phyloP scores from a whole-genome alignment of 2,113 vertebrate species.

The Garra rufa region DNA sequence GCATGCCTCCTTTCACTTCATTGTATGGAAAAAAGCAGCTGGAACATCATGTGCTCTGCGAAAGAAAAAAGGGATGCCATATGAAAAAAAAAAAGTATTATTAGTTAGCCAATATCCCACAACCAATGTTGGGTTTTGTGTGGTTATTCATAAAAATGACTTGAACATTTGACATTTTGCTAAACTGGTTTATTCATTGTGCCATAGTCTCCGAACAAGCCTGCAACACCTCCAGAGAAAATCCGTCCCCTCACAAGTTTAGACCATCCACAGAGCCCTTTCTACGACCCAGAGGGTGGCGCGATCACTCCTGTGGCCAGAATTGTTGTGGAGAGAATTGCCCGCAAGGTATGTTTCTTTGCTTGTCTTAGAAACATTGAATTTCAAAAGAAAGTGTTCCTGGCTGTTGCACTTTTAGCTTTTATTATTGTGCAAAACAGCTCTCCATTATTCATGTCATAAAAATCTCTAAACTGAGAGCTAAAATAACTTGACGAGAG shows the following conservation, averaged over 20 bases:
- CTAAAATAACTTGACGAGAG: slow-evolving; percentile 20
- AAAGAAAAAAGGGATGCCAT: not conserved
- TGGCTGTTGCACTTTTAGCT: not conserved
- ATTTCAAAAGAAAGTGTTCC: not conserved
- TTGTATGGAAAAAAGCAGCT: not conserved
- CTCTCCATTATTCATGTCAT: slow-evolving; percentile 29
- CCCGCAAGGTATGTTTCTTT: slow-evolving; percentile 86
- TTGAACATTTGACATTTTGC: not conserved
- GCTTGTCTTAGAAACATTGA: not conserved
- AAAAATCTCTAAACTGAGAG: slow-evolving; percentile 3
- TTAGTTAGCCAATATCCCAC: no score
- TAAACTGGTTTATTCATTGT: not conserved
- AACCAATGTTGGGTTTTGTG: not conserved
- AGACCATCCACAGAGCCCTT: slow-evolving; percentile 97
- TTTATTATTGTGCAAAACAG: slow-evolving; percentile 31
- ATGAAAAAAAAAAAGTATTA: no score
- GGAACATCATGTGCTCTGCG: not conserved
- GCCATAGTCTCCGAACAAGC: slow-evolving; percentile 91
- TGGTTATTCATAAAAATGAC: not conserved
- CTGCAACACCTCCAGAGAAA: slow-evolving; percentile 88
- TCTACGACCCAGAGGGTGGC: slow-evolving; percentile 97
- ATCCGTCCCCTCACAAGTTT: slow-evolving; percentile 95
- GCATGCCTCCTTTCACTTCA: no score
- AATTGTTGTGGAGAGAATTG: slow-evolving; percentile 94
- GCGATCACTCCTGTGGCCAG: slow-evolving; percentile 93